phyloP scores from a whole-genome alignment of 2,888 invertebrate species.

The Caenorhabditis drosophilae region DNA sequence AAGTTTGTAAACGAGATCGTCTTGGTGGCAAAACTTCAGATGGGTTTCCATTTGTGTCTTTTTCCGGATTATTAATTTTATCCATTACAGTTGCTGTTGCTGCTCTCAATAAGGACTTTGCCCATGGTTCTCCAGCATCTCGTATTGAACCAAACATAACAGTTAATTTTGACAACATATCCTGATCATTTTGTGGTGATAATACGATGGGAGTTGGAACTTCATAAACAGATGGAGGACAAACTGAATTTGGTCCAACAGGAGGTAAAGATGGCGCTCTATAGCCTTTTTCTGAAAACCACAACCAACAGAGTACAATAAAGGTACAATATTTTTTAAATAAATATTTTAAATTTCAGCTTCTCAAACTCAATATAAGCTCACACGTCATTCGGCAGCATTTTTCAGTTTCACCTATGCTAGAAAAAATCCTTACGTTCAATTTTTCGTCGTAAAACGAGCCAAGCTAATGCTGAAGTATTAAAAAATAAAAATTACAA shows the following conservation, averaged over 20 bases:
- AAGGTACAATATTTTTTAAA: conserved; percentile 20
- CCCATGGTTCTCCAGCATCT: conserved; percentile 56
- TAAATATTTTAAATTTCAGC: no score
- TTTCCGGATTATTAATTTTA: conserved; percentile 46
- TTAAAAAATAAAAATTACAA: conserved; percentile 6
- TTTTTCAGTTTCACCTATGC: no score
- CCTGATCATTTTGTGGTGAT: conserved; percentile 43
- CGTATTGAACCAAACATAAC: conserved; percentile 53
- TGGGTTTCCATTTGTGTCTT: conserved; percentile 34
- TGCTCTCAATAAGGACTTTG: conserved; percentile 57
- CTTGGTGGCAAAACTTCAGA: conserved; percentile 7
- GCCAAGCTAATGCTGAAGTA: conserved; percentile 83
- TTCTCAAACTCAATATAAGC: no score
- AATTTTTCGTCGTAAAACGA: conserved; percentile 86
- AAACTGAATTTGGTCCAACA: conserved; percentile 4
- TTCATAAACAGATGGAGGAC: conserved; percentile 26
- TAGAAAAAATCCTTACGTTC: conserved; percentile 81
- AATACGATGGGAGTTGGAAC: conserved; percentile 40
- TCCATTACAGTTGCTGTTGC: conserved; percentile 64
- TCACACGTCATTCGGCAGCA: no score
- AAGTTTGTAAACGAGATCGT: conserved; percentile 14
- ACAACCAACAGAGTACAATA: background rate
- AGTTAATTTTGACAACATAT: conserved; percentile 39
- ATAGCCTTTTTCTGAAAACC: conserved; percentile 4
- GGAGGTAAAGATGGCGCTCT: conserved; percentile 40